Evolutionary conservation across 2,113 vertebrate species (phyloP), one percentile per base, ranked within the genome.

Genomic region (Onychostoma macrolepis): DNA sequence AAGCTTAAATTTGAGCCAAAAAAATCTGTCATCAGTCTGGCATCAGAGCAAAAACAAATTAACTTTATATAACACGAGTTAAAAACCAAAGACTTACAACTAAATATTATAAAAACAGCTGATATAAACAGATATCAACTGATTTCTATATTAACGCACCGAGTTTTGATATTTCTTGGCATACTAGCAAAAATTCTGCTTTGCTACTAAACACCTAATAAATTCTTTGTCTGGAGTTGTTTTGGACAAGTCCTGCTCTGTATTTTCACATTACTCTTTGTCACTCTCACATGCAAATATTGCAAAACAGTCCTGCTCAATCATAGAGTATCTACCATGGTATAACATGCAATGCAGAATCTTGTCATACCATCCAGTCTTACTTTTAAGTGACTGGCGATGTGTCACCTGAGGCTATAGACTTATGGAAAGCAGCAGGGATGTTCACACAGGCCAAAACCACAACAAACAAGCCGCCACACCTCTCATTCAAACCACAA

Each of bases 401-500:
- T 28, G 61, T 82, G 9, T 67, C 61, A 26, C 65, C 30, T 17
- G 33, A 38, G 21, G 69, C 21, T 56, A 33, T 13, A 71, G 28
- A 53, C 61, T 21, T 21, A 80, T 4, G 4, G 63, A 76, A 38
- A 58, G n/a, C 38, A 58, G 10, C 58, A 24, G 61, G 24, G 91
- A 84, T 50, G 58, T 26, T 24, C 48, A 48, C 56, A 80, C 43
- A 82, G 53, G 89, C 86, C 86, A 72, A 88, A 91, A 89, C 87
- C 26, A 43, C 24, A 72, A 86, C 26, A 63, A 63, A 87, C 33
- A 48, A 86, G 41, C 82, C 82, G 75, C 69, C 69, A 43, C 80
- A 74, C 82, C 38, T 77, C 43, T 84, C 36, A 90, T 89, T 72
- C 36, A 76, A 89, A 33, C 48, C 17, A 28, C 82, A 89, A 87